phyloP scores from a whole-genome alignment of 2,113 vertebrate genomes.

The Steatornis caripensis region DNA sequence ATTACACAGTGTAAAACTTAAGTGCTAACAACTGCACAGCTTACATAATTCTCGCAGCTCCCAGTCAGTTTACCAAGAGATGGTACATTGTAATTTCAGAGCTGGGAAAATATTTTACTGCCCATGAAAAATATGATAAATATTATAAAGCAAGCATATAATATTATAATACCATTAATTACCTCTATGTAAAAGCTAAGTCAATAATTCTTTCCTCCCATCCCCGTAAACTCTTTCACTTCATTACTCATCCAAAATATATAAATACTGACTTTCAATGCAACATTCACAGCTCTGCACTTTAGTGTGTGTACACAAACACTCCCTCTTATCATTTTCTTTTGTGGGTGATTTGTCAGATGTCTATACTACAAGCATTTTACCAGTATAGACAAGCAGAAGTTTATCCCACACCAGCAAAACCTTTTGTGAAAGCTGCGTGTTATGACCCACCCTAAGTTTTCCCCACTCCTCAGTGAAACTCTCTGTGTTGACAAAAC shows the following conservation, averaged over 20 bases:
- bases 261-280: not conserved
- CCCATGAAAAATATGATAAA: not conserved
- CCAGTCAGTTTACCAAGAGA: not conserved
- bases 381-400: constrained; percentile 33
- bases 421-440: not conserved
- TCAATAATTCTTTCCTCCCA: not conserved
- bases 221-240: not conserved
- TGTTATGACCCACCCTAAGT: not conserved
- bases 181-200: not conserved
- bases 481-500: constrained; percentile 48
- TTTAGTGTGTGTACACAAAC: not conserved
- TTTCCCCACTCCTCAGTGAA: constrained; percentile 24
- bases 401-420: not conserved
- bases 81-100: not conserved
- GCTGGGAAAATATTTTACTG: not conserved
- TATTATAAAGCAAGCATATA: not conserved
- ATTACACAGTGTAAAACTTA: not conserved
- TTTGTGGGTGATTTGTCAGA: not conserved
- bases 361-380: not conserved
- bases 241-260: not conserved
- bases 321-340: not conserved
- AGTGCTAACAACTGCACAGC: not conserved
- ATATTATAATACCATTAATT: not conserved
- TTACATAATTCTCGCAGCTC: not conserved
- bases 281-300: not conserved